A percentile compares a stretch with the other conserved stretches of the same genome.
Conservation (phyloP, 2,797 vertebrate genomes). For the Myotis vivesi region DNA sequence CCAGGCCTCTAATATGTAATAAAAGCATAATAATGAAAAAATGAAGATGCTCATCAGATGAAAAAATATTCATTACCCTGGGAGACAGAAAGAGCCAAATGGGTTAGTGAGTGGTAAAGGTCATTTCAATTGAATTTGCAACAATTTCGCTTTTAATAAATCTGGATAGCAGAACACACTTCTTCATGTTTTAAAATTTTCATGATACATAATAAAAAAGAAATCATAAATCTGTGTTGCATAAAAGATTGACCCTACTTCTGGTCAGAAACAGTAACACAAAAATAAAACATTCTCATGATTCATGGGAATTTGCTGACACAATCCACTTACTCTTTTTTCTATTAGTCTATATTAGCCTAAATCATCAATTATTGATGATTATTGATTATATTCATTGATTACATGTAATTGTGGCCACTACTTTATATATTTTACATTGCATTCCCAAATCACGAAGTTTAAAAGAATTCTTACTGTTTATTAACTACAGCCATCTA, state of each 20-base stretch:
- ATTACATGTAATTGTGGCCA: neutral
- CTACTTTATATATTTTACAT: neutral
- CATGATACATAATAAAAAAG: conserved; percentile 62
- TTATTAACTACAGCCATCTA: neutral
- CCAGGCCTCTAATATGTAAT: neutral
- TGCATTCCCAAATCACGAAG: neutral
- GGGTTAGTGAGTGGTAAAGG: neutral
- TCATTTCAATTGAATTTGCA: neutral
- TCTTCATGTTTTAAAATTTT: conserved; percentile 64
- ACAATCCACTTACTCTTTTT: neutral
- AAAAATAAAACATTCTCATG: neutral
- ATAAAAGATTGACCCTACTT: conserved; percentile 45
- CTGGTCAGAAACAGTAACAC: conserved; percentile 10
- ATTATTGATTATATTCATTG: neutral
- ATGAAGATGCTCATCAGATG: neutral
- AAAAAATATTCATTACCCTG: neutral
- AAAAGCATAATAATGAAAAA: neutral
- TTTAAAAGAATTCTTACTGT: neutral
- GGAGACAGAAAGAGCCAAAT: neutral
- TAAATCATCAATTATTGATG: neutral
- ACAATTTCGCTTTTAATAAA: conserved; percentile 63
- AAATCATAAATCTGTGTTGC: conserved; percentile 59
- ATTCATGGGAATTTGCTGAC: neutral
- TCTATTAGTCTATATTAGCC: neutral
- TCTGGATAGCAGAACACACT: conserved; percentile 30